Evolutionary conservation across 2,888 invertebrate genomes (phyloP).

Genomic region (Hydraecia micacea): DNA sequence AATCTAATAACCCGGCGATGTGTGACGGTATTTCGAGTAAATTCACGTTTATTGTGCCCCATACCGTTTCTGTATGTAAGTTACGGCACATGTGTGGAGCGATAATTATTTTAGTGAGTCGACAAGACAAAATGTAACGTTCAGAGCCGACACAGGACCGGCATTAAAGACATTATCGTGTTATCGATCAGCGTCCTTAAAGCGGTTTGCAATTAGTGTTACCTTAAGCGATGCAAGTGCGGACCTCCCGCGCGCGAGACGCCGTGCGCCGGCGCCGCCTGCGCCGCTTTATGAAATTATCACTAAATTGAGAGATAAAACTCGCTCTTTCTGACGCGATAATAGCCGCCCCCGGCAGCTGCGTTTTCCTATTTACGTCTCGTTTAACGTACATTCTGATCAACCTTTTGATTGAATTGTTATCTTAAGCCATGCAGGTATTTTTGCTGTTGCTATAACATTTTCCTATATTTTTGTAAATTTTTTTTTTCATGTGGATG

Average conservation of each 20-base stretch:
- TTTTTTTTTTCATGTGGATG: neutral
- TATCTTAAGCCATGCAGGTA: conserved; percentile 33
- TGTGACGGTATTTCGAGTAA: conserved; percentile 60
- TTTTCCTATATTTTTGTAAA: neutral
- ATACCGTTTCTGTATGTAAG: conserved; percentile 48
- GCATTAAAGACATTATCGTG: conserved; percentile 87
- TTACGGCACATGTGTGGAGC: conserved; percentile 68
- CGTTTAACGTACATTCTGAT: conserved; percentile 66
- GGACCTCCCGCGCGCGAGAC: conserved; percentile 82
- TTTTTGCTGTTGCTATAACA: neutral
- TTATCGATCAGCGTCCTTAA: conserved; percentile 87
- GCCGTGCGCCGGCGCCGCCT: conserved; percentile 76
- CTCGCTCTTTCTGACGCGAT: conserved; percentile 81
- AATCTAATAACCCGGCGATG: conserved; percentile 64
- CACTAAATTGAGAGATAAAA: conserved; percentile 88
- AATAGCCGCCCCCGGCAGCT: conserved; percentile 79
- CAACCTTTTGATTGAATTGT: conserved; percentile 65
- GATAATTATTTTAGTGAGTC: conserved; percentile 69
- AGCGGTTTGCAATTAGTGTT: conserved; percentile 86
- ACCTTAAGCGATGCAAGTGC: conserved; percentile 72
- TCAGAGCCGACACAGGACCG: conserved; percentile 76
- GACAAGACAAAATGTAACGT: conserved; percentile 79
- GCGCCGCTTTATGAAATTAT: conserved; percentile 82
- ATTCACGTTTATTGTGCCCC: conserved; percentile 56
- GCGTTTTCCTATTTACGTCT: conserved; percentile 81